Evolutionary conservation across 2,888 invertebrate genomes (phyloP).

Genomic region (Seira sanloemensis): DNA sequence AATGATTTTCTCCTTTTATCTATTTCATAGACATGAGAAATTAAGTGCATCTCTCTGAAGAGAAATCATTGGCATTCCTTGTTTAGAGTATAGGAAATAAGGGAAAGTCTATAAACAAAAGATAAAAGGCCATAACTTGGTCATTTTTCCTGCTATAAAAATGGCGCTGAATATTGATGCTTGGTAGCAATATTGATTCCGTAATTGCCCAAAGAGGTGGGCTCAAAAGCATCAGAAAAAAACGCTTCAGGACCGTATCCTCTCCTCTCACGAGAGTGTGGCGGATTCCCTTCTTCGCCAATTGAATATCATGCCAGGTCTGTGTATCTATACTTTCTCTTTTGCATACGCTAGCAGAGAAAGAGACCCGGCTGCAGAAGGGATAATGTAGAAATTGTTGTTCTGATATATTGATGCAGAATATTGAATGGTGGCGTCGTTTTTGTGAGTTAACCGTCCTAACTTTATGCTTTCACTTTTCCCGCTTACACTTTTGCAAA

Average conservation of each 20-base stretch:
- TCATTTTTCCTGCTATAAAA: background rate
- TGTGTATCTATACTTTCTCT: background rate
- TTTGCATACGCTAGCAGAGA: background rate
- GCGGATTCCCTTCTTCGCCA: background rate
- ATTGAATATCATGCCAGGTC: background rate
- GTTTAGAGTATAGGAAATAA: background rate
- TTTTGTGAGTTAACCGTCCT: background rate
- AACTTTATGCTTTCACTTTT: background rate
- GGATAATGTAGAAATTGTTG: background rate
- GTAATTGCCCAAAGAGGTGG: background rate
- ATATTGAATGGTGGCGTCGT: too few relatives aligned
- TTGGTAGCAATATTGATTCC: background rate
- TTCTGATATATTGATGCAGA: too few relatives aligned
- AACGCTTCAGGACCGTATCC: background rate
- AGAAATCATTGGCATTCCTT: background rate
- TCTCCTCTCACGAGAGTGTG: too few relatives aligned
- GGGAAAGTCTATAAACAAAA: background rate
- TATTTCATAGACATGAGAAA: background rate
- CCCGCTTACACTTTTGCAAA: background rate
- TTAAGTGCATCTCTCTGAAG: background rate
- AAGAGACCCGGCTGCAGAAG: background rate
- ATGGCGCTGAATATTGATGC: background rate
- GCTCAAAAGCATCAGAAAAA: background rate
- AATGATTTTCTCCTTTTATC: conserved; percentile 19
- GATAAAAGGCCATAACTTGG: background rate